Base-by-base conservation (phyloP, 2,888 invertebrate species). In the Atethmia centrago region DNA sequence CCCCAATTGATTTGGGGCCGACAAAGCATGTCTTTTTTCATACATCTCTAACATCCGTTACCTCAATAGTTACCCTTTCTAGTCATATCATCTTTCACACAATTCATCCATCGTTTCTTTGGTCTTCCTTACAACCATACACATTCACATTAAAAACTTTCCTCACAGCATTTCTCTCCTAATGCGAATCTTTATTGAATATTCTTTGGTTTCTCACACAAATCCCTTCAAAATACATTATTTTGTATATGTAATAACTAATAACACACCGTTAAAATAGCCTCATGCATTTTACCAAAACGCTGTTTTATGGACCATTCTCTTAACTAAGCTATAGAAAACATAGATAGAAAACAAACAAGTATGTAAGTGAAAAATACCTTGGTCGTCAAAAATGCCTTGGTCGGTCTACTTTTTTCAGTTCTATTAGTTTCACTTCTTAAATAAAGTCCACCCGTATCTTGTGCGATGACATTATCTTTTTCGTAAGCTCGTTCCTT, bases 401-500 rank as follows among this genome's bases (percentile, higher is more conserved):
- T 25, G 4, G 55, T 21, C 5, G 14, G 40, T 10, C 12, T 53
- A 31, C 21, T 79, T 40, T 28, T n/a, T n/a, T n/a, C n/a, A n/a
- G n/a, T n/a, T n/a, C n/a, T 5, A n/a, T 4, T 14, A 3, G 3
- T 36, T 8, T 12, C 3, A 70, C 45, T 79, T 74, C 70, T 70
- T 21, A 79, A 64, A 74, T 36, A 61, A 51, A 64, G 0, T n/a
- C 14, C 61, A 36, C 21, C 42, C 0, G 55, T 79, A 31, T 49
- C 10, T n/a, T 3, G 0, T 47, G 10, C 12, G 0, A 0, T 7
- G 9, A 12, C 28, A 3, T 21, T 28, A 14, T 79, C 40, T 71
- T 82, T 8, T 76, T 70, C 28, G 79, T 53, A 31, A 10, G 85
- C 85, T 25, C 90, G 67, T 21, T 86, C 63, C 65, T 90, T 85